phyloP scores from a whole-genome alignment of 2,113 vertebrate genomes.

The Sturnus vulgaris region DNA sequence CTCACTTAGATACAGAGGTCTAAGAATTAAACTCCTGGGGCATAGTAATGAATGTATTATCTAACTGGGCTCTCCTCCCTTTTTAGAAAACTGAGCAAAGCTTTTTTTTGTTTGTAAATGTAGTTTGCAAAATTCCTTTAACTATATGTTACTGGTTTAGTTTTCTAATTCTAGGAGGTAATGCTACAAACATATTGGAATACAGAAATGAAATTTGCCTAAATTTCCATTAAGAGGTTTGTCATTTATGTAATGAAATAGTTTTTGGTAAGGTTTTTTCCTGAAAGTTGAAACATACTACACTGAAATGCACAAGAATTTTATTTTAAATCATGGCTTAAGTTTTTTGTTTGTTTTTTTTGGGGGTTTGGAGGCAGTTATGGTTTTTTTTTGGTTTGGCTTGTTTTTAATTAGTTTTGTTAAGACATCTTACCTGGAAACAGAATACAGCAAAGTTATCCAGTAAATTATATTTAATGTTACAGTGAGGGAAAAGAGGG shows the following conservation, averaged over 20 bases:
- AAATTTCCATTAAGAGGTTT: neutral
- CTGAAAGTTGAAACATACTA: neutral
- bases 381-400: neutral
- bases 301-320: neutral
- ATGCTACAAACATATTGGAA: neutral
- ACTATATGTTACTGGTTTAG: neutral
- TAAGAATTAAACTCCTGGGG: neutral
- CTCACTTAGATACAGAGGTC: neutral
- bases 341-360: neutral
- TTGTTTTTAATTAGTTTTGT: neutral
- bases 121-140: neutral
- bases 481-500: neutral
- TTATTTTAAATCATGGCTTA: neutral
- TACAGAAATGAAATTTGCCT: neutral
- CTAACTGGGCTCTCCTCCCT: neutral
- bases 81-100: neutral
- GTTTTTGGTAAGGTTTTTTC: neutral
- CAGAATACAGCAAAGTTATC: no score
- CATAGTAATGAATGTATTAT: neutral
- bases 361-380: rapidly evolving
- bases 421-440: no score
- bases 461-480: neutral
- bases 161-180: neutral
- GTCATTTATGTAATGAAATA: neutral
- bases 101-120: neutral